Evolutionary conservation across 35 echinoderm and acorn worm genomes (phyloP).

Genomic region (Antedon bifida): DNA sequence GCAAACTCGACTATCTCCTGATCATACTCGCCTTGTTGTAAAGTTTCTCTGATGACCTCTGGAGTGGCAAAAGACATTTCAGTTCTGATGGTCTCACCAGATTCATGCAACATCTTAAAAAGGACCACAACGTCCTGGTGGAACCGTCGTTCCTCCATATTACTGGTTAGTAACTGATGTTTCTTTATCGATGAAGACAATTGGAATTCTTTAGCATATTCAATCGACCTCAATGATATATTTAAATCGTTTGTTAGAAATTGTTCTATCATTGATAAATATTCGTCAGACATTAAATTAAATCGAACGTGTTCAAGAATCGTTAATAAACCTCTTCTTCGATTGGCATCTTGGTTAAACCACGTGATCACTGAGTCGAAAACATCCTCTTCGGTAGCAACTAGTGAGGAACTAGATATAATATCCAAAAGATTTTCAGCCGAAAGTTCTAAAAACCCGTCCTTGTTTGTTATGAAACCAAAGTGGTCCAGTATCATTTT

Average conservation of each 20-base stretch:
- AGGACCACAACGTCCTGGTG: not conserved
- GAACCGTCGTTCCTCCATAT: not conserved
- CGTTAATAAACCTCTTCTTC: not conserved
- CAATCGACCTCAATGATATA: not conserved
- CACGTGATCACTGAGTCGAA: constrained; percentile 45
- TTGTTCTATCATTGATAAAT: not conserved
- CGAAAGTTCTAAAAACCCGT: constrained; percentile 28
- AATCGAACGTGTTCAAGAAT: not conserved
- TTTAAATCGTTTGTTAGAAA: not conserved
- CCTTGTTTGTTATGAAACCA: constrained; percentile 3
- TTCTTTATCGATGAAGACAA: not conserved
- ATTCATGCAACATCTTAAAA: not conserved
- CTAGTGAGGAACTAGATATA: constrained; percentile 20
- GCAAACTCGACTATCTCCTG: not conserved
- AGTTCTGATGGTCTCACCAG: not conserved
- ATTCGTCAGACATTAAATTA: not conserved
- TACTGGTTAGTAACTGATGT: not conserved
- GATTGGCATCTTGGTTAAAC: constrained; percentile 22
- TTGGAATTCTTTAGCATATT: not conserved
- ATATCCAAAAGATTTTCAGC: constrained; percentile 13
- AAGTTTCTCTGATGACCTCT: not conserved
- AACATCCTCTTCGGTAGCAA: constrained; percentile 37
- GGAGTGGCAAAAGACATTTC: not conserved
- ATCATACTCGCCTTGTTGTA: not conserved
- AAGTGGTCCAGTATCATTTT: constrained; percentile 25